Evolutionary conservation across 2,888 invertebrate species (phyloP).

Genomic region (Nycteola revayana): DNA sequence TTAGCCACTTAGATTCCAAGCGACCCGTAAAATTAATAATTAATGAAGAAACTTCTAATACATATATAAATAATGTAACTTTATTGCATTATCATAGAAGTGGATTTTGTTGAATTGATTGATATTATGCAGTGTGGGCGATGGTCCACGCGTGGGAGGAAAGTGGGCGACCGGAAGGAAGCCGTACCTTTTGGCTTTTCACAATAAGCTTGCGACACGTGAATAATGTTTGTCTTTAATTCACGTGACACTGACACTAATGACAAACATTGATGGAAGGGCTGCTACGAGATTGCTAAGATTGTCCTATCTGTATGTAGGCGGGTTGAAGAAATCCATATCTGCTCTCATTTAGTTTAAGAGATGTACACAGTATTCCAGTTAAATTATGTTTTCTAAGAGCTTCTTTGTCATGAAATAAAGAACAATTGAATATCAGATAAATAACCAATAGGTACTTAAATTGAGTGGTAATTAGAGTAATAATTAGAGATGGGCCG

Average conservation of each 20-base stretch:
- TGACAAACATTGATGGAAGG: neutral
- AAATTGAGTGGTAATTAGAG: too few relatives aligned
- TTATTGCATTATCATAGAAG: conserved; percentile 52
- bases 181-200: conserved; percentile 56
- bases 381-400: too few relatives aligned
- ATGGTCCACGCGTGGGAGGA: conserved; percentile 43
- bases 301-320: too few relatives aligned
- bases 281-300: too few relatives aligned
- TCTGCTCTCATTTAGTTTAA: too few relatives aligned
- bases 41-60: neutral
- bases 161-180: conserved; percentile 78
- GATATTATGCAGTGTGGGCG: conserved; percentile 59
- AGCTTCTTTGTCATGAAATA: too few relatives aligned
- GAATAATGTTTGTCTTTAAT: conserved; percentile 20
- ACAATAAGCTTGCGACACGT: conserved; percentile 35
- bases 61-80: conserved; percentile 30
- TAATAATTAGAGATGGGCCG: too few relatives aligned
- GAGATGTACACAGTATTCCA: too few relatives aligned
- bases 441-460: too few relatives aligned
- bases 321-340: too few relatives aligned
- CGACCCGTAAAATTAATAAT: neutral
- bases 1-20: too few relatives aligned
- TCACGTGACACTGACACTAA: conserved; percentile 2
- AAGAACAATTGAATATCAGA: too few relatives aligned
- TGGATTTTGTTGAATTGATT: conserved; percentile 61